Evolutionary conservation across 1,140 invertebrate species (phyloP), one percentile per base, ranked within the genome.

Genomic region (Aphelinus atriplicis): DNA sequence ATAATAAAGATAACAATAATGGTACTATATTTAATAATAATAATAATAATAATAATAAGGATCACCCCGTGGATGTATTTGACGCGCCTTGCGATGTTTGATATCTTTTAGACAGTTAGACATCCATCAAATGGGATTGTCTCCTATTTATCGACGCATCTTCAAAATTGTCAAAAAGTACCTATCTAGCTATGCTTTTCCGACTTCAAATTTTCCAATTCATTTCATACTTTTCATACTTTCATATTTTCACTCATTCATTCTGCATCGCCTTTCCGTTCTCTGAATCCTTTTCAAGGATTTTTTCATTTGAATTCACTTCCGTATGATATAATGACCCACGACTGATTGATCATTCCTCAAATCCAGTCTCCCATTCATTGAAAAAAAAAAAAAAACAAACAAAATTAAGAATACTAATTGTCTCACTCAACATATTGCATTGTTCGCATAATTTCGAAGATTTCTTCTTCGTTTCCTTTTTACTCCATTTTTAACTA

Each of bases 161-260:
- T 78, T 78, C 68, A 77, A 80, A 82, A 79, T 81, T 81, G 78
- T 83, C 81, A 80, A 81, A 85, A 84, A 85, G 84, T 85, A 81
- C 77, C 84, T 86, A 86, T 84, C 84, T 85, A 87, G 77, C 83
- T 85, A 85, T 69, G 69, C 77, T 73, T 72, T 77, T 53, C 62
- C 74, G 48, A 75, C 55, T 56, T 64, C 43, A 61, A 48, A 45
- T 50, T 48, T 73, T 76, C 72, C 55, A 51, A 3, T 79, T 42
- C 74, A 1, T 7, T 64, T 66, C 50, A 7, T n/a, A 60, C 53
- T 56, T 63, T 61, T 68, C 43, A 9, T 10, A 55, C 53, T 51
- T 56, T 58, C 48, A 77, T 47, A 53, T 68, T 63, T 60, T 65
- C 42, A 51, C 26, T 78, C 56, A 56, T 53, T 48, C 58, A 48